Evolutionary conservation across 2,797 vertebrate genomes (phyloP).

Genomic region (Geotrypetes seraphini): DNA sequence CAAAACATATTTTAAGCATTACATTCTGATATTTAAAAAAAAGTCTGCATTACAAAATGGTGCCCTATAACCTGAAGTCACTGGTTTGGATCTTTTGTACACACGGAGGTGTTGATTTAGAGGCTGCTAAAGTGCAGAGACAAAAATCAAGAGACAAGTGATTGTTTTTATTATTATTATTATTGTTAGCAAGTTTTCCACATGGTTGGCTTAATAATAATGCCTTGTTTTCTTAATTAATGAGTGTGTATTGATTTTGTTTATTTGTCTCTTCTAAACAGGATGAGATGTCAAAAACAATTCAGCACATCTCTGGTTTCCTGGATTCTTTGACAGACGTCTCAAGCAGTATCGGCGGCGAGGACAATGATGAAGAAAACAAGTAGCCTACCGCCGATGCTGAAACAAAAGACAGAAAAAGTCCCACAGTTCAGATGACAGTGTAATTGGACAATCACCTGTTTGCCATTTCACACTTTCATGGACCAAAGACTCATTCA

Average conservation of each 20-base stretch:
- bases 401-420: slow-evolving; percentile 72
- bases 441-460: slow-evolving; percentile 99
- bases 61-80: too few relatives aligned
- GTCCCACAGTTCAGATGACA: slow-evolving; percentile 84
- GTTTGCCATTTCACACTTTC: slow-evolving; percentile 80
- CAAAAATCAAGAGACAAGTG: slow-evolving; percentile 3
- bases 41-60: too few relatives aligned
- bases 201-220: slow-evolving; percentile 50
- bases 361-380: slow-evolving; percentile 59
- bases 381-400: slow-evolving; percentile 62
- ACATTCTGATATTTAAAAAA: too few relatives aligned
- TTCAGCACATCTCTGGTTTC: slow-evolving; percentile 66
- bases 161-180: slow-evolving; percentile 26
- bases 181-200: slow-evolving; percentile 45
- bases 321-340: slow-evolving; percentile 67
- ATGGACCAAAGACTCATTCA: slow-evolving; percentile 93
- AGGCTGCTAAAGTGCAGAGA: background rate
- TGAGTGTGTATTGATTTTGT: slow-evolving; percentile 60
- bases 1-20: too few relatives aligned
- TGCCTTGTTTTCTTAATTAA: slow-evolving; percentile 67
- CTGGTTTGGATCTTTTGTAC: too few relatives aligned
- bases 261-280: slow-evolving; percentile 71
- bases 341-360: slow-evolving; percentile 35
- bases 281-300: slow-evolving; percentile 71
- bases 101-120: too few relatives aligned